These are phyloP conservation scores for Microtus richardsoni DNA, from an alignment of 2,113 vertebrate genomes.

Conservation along the genomic window DNA sequence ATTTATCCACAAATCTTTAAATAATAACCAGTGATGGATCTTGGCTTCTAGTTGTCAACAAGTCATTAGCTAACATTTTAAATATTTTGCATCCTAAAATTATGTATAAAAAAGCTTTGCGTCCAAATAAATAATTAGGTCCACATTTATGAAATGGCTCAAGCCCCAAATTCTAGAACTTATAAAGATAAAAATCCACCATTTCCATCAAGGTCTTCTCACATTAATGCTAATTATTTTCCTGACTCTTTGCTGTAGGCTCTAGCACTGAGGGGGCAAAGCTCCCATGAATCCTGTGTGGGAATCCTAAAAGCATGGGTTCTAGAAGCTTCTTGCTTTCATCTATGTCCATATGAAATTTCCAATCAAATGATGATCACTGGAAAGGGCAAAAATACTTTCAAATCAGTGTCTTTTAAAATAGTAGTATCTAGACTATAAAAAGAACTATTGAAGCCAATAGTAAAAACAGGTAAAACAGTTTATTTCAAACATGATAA, in stretches of 20 bases:
- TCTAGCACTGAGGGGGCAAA: neutral
- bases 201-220: neutral
- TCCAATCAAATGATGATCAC: constrained; percentile 7
- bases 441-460: neutral
- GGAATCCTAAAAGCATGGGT: neutral
- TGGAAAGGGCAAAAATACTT: neutral
- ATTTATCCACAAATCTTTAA: too few relatives aligned
- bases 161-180: neutral
- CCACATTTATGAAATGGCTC: too few relatives aligned
- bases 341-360: neutral
- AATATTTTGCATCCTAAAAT: too few relatives aligned
- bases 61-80: too few relatives aligned
- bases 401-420: neutral
- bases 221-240: neutral
- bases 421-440: neutral
- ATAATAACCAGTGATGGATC: too few relatives aligned
- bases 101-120: too few relatives aligned
- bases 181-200: neutral
- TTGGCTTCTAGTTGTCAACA: too few relatives aligned
- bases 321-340: neutral
- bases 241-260: neutral
- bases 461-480: neutral
- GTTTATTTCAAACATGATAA: neutral
- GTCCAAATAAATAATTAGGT: too few relatives aligned
- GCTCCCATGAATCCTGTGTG: neutral